Conservation (phyloP, 2,888 invertebrate species). For the Meiosimyza decipiens region DNA sequence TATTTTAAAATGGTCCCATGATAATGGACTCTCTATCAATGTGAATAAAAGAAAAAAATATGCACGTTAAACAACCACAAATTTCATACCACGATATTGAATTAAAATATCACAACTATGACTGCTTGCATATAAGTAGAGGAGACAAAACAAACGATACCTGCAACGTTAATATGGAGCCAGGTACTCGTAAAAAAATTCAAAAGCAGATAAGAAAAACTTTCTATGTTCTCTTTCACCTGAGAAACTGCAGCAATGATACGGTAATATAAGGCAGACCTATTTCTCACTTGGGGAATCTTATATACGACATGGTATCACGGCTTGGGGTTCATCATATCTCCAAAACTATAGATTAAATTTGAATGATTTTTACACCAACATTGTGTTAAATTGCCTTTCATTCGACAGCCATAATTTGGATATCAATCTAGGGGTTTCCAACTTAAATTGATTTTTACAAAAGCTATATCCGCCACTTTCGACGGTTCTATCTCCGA, state of each 20-base stretch:
- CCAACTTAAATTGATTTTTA: no score
- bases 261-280: not conserved
- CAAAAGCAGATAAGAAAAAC: not conserved
- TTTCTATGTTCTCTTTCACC: not conserved
- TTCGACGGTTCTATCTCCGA: no score
- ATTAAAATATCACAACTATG: constrained; percentile 7
- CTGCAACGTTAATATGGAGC: not conserved
- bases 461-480: no score
- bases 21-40: not conserved
- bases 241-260: constrained; percentile 5
- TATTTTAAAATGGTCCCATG: not conserved
- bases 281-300: not conserved
- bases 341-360: no score
- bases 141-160: not conserved
- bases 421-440: no score
- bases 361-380: no score
- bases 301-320: constrained; percentile 1
- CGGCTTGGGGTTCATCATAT: not conserved
- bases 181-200: not conserved
- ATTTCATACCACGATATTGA: not conserved
- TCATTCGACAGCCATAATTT: not conserved
- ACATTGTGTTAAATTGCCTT: no score
- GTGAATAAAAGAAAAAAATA: constrained; percentile 13
- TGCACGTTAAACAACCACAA: constrained; percentile 2
- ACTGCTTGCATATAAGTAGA: not conserved